Evolutionary conservation across 2,888 invertebrate genomes (phyloP).

Genomic region (Diadromus collaris): DNA sequence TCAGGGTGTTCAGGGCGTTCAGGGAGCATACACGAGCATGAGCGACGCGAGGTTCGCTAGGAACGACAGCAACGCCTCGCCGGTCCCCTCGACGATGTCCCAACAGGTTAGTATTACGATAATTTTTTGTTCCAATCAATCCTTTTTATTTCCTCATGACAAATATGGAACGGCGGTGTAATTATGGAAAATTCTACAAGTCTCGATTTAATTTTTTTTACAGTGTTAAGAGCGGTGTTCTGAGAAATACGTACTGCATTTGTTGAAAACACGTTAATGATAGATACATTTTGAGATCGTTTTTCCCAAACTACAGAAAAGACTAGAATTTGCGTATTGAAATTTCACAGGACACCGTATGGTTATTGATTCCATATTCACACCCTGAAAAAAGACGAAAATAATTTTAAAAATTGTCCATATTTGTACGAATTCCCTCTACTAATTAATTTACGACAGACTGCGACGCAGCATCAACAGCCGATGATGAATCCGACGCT

Average conservation of each 20-base stretch:
- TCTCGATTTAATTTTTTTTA: neutral
- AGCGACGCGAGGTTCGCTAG: slow-evolving; percentile 87
- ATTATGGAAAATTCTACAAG: neutral
- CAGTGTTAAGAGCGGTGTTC: neutral
- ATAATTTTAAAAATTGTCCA: neutral
- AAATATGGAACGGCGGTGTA: slow-evolving; percentile 4
- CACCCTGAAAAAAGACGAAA: neutral
- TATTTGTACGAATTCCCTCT: slow-evolving; percentile 21
- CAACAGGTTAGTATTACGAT: slow-evolving; percentile 82
- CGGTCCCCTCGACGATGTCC: slow-evolving; percentile 88
- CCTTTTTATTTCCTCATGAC: neutral
- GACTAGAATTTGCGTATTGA: neutral
- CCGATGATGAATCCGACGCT: slow-evolving; percentile 84
- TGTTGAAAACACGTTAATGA: neutral
- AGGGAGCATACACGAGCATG: slow-evolving; percentile 85
- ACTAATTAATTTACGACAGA: slow-evolving; percentile 71
- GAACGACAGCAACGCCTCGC: slow-evolving; percentile 90
- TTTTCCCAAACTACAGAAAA: neutral
- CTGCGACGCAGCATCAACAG: slow-evolving; percentile 83
- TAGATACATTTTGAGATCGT: neutral
- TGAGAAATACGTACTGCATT: no score
- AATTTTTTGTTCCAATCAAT: neutral
- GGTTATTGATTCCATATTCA: neutral
- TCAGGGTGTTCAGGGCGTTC: slow-evolving; percentile 78
- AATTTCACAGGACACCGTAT: neutral